Evolutionary conservation across 2,797 vertebrate species (phyloP).

Genomic region (Rhinophrynus dorsalis): DNA sequence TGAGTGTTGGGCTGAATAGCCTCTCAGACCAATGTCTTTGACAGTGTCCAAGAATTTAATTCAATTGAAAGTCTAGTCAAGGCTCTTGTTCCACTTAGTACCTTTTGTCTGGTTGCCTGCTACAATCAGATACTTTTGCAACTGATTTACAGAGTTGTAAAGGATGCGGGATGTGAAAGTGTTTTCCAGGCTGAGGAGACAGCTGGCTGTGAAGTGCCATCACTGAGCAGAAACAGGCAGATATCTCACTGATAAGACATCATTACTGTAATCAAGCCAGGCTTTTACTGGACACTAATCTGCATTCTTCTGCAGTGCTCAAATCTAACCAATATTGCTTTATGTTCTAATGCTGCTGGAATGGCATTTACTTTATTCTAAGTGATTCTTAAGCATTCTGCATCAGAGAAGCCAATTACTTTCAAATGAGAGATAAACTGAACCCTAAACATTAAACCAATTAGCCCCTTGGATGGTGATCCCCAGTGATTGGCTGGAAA

Average conservation of each 20-base stretch:
- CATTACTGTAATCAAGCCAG: background rate
- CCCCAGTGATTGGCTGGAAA: too few relatives aligned
- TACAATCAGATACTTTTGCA: too few relatives aligned
- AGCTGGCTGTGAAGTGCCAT: background rate
- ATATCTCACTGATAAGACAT: background rate
- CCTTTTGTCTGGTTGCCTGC: background rate
- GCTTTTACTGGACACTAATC: background rate
- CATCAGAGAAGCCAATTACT: too few relatives aligned
- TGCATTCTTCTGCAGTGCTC: background rate
- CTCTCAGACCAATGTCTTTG: background rate
- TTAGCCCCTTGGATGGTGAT: too few relatives aligned
- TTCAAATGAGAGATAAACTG: too few relatives aligned
- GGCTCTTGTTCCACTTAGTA: conserved; percentile 7
- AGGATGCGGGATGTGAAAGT: background rate
- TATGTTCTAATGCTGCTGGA: background rate
- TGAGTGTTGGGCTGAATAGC: background rate
- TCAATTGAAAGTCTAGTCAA: conserved; percentile 10
- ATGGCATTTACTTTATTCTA: background rate
- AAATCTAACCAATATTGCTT: background rate
- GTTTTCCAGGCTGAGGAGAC: background rate
- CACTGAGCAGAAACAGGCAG: background rate
- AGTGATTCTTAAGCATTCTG: too few relatives aligned
- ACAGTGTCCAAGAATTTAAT: conserved; percentile 14
- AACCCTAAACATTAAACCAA: too few relatives aligned
- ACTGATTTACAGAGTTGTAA: background rate